Base-by-base conservation (phyloP, 2,888 invertebrate species). In the Calameuta idolon region DNA sequence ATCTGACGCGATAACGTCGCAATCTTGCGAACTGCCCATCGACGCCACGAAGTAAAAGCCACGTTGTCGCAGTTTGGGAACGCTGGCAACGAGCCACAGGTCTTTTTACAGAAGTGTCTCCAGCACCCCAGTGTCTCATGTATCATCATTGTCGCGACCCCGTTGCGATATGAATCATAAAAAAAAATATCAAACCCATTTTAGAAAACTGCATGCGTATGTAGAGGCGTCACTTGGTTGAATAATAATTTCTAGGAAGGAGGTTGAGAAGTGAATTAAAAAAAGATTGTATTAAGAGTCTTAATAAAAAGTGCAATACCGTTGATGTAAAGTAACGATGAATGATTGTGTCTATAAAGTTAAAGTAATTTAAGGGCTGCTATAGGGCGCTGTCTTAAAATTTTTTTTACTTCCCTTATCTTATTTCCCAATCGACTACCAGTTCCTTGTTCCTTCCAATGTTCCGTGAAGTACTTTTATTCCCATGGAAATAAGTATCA, bases 1-100 rank as follows among this genome's bases (percentile, higher is more conserved):
- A 55, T 23, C 55, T 23, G 55, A 55, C 23, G 23, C 23, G 55
- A 55, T 55, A 55, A 55, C 23, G 23, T 55, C 23, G 23, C 55
- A 5, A 9, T 23, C 23, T 15, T 55, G 55, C 55, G 9, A 55
- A 75, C 76, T 77, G 77, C 79, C 77, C 77, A 80, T 80, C 76
- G 76, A 55, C 23, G 75, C 31, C 68, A 31, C 33, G 33, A 23
- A 69, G 69, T 12, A 68, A 31, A 75, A 37, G 55, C 30, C 40
- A 31, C 78, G 74, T 69, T 69, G 76, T 75, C 68, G 37, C 76
- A 37, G 15, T 34, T 35, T 55, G 11, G 69, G 9, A 74, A 69
- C 40, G 76, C 69, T 30, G 33, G 69, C 74, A 34, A 37, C 73
- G 71, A 71, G 71, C 71, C 71, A 69, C 71, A 69, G 71, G 71